Evolutionary conservation across 2,797 vertebrate species (phyloP).

Genomic region (Lindbergichthys nudifrons): DNA sequence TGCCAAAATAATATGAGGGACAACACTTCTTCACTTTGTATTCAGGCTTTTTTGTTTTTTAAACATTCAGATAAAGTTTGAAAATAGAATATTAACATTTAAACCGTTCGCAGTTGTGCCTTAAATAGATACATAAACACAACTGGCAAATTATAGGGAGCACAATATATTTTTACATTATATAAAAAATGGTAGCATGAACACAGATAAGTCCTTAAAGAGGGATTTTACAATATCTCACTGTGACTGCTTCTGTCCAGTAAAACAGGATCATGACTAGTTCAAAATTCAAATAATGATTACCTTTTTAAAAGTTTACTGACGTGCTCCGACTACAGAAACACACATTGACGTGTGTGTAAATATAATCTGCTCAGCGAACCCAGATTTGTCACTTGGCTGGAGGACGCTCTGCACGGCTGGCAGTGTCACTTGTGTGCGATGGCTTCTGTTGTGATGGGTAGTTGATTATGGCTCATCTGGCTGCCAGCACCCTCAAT

Average conservation of each 20-base stretch:
- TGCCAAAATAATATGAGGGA: not conserved
- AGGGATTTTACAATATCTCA: slow-evolving; percentile 10
- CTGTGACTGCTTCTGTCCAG: slow-evolving; percentile 20
- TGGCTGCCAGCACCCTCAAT: slow-evolving; percentile 75
- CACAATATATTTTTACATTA: not conserved
- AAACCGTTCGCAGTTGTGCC: not conserved
- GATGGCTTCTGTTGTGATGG: slow-evolving; percentile 78
- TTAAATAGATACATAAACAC: not conserved
- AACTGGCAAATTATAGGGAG: not conserved
- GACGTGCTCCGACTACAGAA: slow-evolving; percentile 63
- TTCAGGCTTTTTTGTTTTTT: not conserved
- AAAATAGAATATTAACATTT: not conserved
- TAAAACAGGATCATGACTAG: slow-evolving; percentile 57
- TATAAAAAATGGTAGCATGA: slow-evolving; percentile 7
- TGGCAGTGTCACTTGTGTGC: slow-evolving; percentile 69
- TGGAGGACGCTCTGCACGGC: slow-evolving; percentile 62
- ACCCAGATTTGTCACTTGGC: slow-evolving; percentile 78
- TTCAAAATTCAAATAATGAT: slow-evolving; percentile 59
- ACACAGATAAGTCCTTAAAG: slow-evolving; percentile 1
- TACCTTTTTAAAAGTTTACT: slow-evolving; percentile 67
- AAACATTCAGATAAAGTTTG: not conserved
- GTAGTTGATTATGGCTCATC: slow-evolving; percentile 81
- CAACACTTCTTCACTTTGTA: not conserved
- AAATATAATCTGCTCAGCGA: slow-evolving; percentile 77
- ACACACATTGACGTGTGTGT: slow-evolving; percentile 60